These are phyloP conservation scores for Microcebus griseorufus DNA, from an alignment of 2,113 vertebrate species.

Conservation along the genomic window DNA sequence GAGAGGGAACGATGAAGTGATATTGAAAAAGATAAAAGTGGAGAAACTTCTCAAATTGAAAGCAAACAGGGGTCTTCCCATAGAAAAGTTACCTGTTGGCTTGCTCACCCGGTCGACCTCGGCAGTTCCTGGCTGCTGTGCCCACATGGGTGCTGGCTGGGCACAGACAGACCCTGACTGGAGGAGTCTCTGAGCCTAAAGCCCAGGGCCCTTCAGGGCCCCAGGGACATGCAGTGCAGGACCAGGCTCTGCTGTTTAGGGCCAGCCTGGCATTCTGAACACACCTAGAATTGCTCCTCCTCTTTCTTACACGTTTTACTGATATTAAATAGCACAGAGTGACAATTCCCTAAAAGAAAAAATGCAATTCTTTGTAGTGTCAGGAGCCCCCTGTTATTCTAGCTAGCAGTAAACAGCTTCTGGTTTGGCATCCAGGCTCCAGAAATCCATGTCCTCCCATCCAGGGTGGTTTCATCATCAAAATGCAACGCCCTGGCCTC, in stretches of 20 bases:
- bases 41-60: neutral
- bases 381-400: neutral
- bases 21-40: neutral
- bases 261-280: neutral
- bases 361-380: neutral
- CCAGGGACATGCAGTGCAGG: neutral
- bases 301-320: neutral
- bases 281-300: neutral
- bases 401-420: neutral
- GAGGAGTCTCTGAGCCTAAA: neutral
- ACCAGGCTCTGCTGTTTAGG: neutral
- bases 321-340: neutral
- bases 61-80: neutral
- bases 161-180: neutral
- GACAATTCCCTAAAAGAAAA: neutral
- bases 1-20: neutral
- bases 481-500: neutral
- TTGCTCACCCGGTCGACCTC: neutral
- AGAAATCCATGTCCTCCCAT: neutral
- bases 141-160: neutral
- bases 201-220: neutral
- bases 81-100: neutral
- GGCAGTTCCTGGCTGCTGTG: no score
- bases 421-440: neutral
- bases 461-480: neutral